Conservation (phyloP, 1,140 invertebrate genomes). For the Phocides pigmalion region DNA sequence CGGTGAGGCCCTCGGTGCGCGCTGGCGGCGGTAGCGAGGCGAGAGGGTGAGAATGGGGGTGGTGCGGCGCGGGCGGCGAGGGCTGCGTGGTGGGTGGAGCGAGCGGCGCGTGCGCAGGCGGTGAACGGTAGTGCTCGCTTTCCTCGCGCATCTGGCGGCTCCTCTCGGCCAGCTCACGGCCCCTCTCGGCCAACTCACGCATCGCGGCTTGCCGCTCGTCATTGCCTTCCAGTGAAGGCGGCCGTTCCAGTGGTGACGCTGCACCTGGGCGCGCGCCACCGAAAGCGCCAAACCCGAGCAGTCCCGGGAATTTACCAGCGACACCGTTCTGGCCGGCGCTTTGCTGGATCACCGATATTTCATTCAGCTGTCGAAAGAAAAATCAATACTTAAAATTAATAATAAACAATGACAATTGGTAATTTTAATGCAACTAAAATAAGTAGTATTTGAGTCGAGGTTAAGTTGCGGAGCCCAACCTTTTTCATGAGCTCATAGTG, state of each 20-base stretch:
- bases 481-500: too few species aligned
- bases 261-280: conserved; percentile 69
- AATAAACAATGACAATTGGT: neutral
- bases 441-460: too few species aligned
- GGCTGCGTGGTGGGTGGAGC: conserved; percentile 71
- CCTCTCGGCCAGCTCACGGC: conserved; percentile 69
- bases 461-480: too few species aligned
- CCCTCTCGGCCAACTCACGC: conserved; percentile 73
- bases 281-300: conserved; percentile 84
- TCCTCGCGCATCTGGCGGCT: conserved; percentile 80
- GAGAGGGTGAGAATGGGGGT: conserved; percentile 61
- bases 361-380: conserved; percentile 82
- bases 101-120: conserved; percentile 61
- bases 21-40: conserved; percentile 70
- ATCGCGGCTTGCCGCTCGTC: conserved; percentile 76
- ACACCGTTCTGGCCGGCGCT: conserved; percentile 84
- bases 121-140: conserved; percentile 63
- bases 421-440: too few species aligned
- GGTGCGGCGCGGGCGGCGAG: conserved; percentile 77
- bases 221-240: conserved; percentile 70
- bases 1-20: conserved; percentile 74
- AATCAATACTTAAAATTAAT: neutral
- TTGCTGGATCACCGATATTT: conserved; percentile 85
- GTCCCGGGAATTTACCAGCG: conserved; percentile 83
- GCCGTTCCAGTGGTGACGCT: conserved; percentile 77